Base-by-base conservation (phyloP, 1,140 invertebrate genomes). In the Tenebrio molitor region DNA sequence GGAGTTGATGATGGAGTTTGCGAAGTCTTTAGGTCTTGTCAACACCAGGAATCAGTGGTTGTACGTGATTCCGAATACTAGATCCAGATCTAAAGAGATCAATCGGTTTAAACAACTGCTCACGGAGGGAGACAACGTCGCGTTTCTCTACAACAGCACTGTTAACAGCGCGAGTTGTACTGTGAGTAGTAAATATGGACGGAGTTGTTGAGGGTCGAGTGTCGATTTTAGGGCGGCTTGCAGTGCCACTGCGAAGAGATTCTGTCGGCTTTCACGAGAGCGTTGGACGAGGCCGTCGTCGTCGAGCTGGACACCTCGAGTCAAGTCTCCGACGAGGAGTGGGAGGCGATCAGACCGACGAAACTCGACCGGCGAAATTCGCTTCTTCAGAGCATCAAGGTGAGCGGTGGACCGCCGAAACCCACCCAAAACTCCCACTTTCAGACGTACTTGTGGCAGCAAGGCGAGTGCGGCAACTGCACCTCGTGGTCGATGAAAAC, bases 91-190 rank as follows among this genome's bases (percentile, higher is more conserved):
- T 10, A 85, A 82, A 23, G 74, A 88, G 62, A 79, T 90, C 23
- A 83, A 86, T 0, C 81, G 81, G 12, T 84, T 91, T 34, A 83
- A 87, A 17, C 84, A 88, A 39, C 83, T 88, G 1, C 80, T 94
- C 16, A 84, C 84, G 1, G 93, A 95, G 82, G 94, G 94, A 1
- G 91, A 93, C 76, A 95, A 95, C 81, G 81, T 95, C n/a, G 92
- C 92, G 10, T 93, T 93, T 77, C 84, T 93, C 21, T 90, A 91
- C 73, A 95, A 95, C 80, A 82, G 84, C 3, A 92, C 93, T 0
- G 81, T 83, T 6, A 75, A 80, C 63, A 77, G 83, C 16, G 62
- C 77, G 2, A 78, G 83, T 41, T 90, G 89, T 77, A 78, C 85
- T 79, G 90, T 91, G 85, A 85, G 74, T 67, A 17, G 16, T 58